phyloP scores from a whole-genome alignment of 2,888 invertebrate genomes.

The Cancer borealis region DNA sequence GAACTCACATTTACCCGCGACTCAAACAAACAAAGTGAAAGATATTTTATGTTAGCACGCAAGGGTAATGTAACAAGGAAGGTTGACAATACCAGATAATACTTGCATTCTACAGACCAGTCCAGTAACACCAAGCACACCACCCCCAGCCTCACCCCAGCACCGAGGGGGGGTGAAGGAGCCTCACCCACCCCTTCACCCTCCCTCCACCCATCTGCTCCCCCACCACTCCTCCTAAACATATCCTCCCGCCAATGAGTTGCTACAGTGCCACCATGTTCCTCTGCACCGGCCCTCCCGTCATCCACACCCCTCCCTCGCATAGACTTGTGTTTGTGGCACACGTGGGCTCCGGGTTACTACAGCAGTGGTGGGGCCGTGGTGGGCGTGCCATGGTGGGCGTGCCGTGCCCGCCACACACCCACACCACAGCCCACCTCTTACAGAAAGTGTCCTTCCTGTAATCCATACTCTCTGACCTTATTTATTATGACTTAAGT shows the following conservation, averaged over 20 bases:
- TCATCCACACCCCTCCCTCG: constrained; percentile 60
- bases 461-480: constrained; percentile 60
- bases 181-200: background rate
- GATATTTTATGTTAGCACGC: background rate
- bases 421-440: constrained; percentile 61
- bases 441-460: constrained; percentile 74
- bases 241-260: constrained; percentile 22
- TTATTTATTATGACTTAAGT: constrained; percentile 68
- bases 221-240: constrained; percentile 14
- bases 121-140: background rate
- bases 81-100: background rate
- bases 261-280: constrained; percentile 4
- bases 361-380: constrained; percentile 41
- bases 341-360: constrained; percentile 42
- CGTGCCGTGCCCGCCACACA: constrained; percentile 47
- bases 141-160: constrained; percentile 10
- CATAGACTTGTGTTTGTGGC: constrained; percentile 58
- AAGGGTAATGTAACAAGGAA: background rate
- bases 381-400: constrained; percentile 43
- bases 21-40: background rate
- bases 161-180: background rate
- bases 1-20: background rate
- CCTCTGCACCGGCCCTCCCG: constrained; percentile 36
- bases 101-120: background rate
- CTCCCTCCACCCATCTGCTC: constrained; percentile 22